Evolutionary conservation across 2,888 invertebrate species (phyloP).

Genomic region (Lycia hirtaria): DNA sequence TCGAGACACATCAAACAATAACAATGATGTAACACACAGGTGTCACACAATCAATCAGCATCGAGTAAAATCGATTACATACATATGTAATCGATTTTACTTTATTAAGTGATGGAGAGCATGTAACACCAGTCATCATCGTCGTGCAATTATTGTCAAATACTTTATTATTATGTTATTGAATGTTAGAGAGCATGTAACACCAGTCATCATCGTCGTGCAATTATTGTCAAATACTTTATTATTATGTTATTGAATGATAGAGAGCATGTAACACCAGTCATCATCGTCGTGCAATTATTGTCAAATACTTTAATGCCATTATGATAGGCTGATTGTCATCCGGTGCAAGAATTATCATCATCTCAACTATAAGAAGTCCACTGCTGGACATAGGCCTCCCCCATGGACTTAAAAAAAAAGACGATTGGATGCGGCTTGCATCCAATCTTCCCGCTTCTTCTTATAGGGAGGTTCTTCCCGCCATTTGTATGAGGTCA

Average conservation of each 20-base stretch:
- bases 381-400: too few relatives aligned
- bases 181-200: not conserved
- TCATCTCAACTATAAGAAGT: too few relatives aligned
- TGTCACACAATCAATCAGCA: not conserved
- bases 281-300: not conserved
- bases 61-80: not conserved
- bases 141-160: not conserved
- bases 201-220: not conserved
- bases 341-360: too few relatives aligned
- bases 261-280: not conserved
- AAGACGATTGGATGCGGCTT: too few relatives aligned
- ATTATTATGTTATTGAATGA: not conserved
- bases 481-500: too few relatives aligned
- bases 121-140: not conserved
- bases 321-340: too few relatives aligned
- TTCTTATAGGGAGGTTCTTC: too few relatives aligned
- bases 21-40: not conserved
- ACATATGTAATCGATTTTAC: too few relatives aligned
- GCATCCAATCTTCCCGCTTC: too few relatives aligned
- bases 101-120: too few relatives aligned
- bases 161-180: not conserved
- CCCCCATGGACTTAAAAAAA: too few relatives aligned
- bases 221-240: not conserved
- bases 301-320: not conserved
- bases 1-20: constrained; percentile 2